Conservation (phyloP, 2,888 invertebrate genomes). For the Scaptomyza reducta region DNA sequence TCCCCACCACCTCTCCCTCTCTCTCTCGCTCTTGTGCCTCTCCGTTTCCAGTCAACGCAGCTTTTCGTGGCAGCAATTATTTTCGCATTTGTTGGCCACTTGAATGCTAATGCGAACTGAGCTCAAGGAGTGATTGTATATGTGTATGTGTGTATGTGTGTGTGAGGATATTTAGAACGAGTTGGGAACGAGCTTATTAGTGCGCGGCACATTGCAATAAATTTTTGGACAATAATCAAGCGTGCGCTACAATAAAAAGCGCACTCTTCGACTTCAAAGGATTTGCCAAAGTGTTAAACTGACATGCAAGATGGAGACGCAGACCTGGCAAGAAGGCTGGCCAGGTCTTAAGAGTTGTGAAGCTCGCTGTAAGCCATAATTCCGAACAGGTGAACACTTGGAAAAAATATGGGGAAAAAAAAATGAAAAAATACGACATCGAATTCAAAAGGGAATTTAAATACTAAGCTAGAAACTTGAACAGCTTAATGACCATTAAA, state of each 20-base stretch:
- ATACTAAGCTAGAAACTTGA: too few relatives aligned
- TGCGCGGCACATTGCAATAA: conserved; percentile 69
- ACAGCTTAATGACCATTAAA: too few relatives aligned
- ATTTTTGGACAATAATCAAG: conserved; percentile 73
- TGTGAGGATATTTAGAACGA: conserved; percentile 11
- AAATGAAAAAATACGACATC: not conserved
- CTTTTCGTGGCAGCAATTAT: conserved; percentile 82
- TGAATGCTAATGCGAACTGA: conserved; percentile 74
- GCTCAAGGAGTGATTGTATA: conserved; percentile 1
- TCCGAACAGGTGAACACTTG: conserved; percentile 26
- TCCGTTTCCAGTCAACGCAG: conserved; percentile 18
- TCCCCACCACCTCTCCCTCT: not conserved
- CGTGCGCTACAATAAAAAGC: conserved; percentile 65
- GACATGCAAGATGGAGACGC: conserved; percentile 70
- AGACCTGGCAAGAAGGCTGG: not conserved
- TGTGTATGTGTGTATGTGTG: not conserved
- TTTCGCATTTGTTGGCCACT: conserved; percentile 83
- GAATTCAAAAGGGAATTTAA: not conserved
- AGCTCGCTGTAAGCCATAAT: conserved; percentile 31
- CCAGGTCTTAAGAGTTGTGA: not conserved
- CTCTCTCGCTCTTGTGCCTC: not conserved
- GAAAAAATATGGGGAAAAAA: too few relatives aligned
- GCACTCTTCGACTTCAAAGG: conserved; percentile 60
- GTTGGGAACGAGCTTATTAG: conserved; percentile 74
- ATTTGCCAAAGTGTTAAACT: conserved; percentile 75